Evolutionary conservation across 2,797 vertebrate species (phyloP), one percentile per base, ranked within the genome.

Genomic region (Paedocypris micromegethes): DNA sequence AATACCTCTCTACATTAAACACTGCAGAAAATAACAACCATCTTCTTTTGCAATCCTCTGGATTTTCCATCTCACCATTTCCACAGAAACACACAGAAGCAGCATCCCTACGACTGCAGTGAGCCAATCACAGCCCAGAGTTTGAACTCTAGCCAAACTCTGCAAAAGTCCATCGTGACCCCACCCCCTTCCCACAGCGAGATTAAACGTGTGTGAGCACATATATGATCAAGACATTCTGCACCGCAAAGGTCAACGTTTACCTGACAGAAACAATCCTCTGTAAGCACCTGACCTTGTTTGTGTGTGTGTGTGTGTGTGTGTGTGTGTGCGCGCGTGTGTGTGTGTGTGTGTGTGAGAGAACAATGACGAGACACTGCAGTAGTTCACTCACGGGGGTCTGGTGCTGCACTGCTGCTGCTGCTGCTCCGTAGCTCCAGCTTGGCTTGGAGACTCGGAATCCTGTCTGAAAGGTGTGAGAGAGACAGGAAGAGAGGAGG

Each of bases 351-450:
- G 23, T 23, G 23, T 23, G 23, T 43, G 57, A 46, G 1, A 7
- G 9, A 58, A 7, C 9, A 58, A 58, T 44, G 62, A 72, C 52
- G 55, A 6, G 4, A 65, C 57, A 57, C 56, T 63, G 70, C 58
- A 73, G 64, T 9, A 64, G 41, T 65, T 58, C 59, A 79, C 81
- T 76, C 60, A 82, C 81, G 81, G 71, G 76, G 75, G 75, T 78
- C 74, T 77, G 64, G 70, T 60, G 58, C 58, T 58, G 70, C 68
- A 64, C 55, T 57, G 54, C 9, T 23, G 23, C 3, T 51, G 46
- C 77, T 70, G 64, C 66, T 63, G 72, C 51, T 61, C 71, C 57
- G 71, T 70, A 55, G 72, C 72, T 72, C 70, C 79, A 73, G 79
- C 66, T 70, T 75, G 70, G 63, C 58, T 61, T 6, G 68, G 60